Evolutionary conservation across 2,797 vertebrate genomes (phyloP).

Genomic region (Bucorvus abyssinicus): DNA sequence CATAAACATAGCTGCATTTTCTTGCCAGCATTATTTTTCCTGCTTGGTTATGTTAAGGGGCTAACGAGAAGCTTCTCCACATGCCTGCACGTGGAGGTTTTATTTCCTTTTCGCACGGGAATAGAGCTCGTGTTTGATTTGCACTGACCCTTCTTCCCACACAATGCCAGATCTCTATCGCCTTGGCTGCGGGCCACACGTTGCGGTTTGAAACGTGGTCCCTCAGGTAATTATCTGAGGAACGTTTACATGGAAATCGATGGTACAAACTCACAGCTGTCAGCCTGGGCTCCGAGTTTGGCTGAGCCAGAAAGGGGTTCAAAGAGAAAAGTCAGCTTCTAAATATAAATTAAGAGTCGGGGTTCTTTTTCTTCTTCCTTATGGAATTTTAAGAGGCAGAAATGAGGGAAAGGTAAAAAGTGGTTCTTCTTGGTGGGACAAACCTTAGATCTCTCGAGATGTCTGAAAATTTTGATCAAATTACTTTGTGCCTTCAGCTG

Average conservation of each 20-base stretch:
- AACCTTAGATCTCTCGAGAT: constrained; percentile 36
- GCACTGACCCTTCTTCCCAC: constrained; percentile 60
- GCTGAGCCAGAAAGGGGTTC: constrained; percentile 56
- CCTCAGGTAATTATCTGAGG: constrained; percentile 64
- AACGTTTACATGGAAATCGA: constrained; percentile 56
- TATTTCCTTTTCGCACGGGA: constrained; percentile 44
- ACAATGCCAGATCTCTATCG: constrained; percentile 42
- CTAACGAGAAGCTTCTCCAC: constrained; percentile 35
- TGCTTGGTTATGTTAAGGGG: neutral
- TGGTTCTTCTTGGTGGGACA: constrained; percentile 14
- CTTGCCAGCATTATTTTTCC: constrained; percentile 16
- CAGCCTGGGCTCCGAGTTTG: constrained; percentile 33
- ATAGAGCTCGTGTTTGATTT: constrained; percentile 21
- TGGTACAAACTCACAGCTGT: constrained; percentile 62
- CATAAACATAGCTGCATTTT: neutral
- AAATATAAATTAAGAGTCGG: constrained; percentile 52
- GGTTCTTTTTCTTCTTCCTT: neutral
- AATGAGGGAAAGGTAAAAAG: constrained; percentile 43
- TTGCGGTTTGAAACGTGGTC: constrained; percentile 54
- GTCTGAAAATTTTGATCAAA: constrained; percentile 47
- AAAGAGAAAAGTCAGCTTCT: constrained; percentile 57
- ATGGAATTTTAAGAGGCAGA: constrained; percentile 31
- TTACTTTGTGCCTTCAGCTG: constrained; percentile 57
- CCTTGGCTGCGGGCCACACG: constrained; percentile 35
- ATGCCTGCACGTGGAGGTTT: constrained; percentile 47